Conservation (phyloP, 1,140 invertebrate genomes). For the Drosophila oshimai region DNA sequence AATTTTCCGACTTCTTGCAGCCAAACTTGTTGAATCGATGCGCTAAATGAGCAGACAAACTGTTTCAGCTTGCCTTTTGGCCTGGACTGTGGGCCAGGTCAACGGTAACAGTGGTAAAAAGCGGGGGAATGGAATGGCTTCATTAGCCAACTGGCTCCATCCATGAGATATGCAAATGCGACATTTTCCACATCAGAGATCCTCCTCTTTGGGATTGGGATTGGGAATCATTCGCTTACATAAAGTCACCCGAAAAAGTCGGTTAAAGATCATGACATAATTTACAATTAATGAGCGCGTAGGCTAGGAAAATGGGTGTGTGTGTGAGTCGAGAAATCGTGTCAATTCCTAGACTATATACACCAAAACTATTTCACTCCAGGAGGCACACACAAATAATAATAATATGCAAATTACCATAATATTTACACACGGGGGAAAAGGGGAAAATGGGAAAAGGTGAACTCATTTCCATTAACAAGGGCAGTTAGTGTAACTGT, state of each 20-base stretch:
- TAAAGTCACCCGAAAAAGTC: constrained; percentile 2
- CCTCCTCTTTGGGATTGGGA: background rate
- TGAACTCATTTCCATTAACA: constrained; percentile 11
- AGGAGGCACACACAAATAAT: background rate
- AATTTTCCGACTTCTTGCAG: constrained; percentile 49
- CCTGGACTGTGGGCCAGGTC: constrained; percentile 3
- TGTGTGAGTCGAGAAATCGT: constrained; percentile 16
- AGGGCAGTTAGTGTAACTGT: background rate
- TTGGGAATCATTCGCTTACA: constrained; percentile 31
- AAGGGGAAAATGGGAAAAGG: no score
- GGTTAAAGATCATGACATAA: constrained; percentile 39
- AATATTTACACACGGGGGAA: constrained; percentile 6
- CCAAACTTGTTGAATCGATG: constrained; percentile 27
- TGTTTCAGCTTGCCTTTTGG: constrained; percentile 12
- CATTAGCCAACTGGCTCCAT: constrained; percentile 42
- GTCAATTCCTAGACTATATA: background rate
- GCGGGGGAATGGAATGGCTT: constrained; percentile 46
- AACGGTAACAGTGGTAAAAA: constrained; percentile 11
- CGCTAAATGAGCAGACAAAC: constrained; percentile 59
- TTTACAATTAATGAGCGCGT: constrained; percentile 24
- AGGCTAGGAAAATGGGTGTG: constrained; percentile 16
- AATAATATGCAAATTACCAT: constrained; percentile 17
- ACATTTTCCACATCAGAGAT: constrained; percentile 50
- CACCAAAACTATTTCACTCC: background rate
- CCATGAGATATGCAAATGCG: constrained; percentile 50